Conservation (phyloP, 2,113 vertebrate species). For the Pardalotus punctatus region DNA sequence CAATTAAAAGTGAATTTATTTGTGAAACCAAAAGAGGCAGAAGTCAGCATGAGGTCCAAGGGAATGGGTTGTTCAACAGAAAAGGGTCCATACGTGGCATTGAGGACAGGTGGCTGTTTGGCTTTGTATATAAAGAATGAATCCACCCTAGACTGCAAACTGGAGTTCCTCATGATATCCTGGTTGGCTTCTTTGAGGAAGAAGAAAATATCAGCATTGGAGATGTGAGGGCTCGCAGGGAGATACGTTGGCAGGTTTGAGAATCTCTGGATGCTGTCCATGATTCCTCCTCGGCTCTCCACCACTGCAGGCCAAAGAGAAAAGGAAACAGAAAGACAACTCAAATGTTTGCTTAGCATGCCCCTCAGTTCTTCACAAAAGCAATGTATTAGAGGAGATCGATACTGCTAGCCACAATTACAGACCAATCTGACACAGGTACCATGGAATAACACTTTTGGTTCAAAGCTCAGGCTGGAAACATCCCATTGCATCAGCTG, state of each 20-base stretch:
- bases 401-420: not conserved
- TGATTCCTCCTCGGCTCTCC: slow-evolving; percentile 70
- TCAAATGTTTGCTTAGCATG: not conserved
- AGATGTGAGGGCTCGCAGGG: slow-evolving; percentile 79
- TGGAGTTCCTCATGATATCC: slow-evolving; percentile 91
- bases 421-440: not conserved
- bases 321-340: not conserved
- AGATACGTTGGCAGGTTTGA: slow-evolving; percentile 87
- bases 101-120: slow-evolving; percentile 77
- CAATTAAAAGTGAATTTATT: slow-evolving; percentile 79
- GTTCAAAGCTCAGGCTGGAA: not conserved
- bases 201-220: slow-evolving; percentile 80
- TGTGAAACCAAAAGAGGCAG: slow-evolving; percentile 63
- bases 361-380: not conserved
- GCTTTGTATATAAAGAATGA: slow-evolving; percentile 86
- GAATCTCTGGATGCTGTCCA: slow-evolving; percentile 80
- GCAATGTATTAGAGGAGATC: not conserved
- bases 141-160: slow-evolving; percentile 85
- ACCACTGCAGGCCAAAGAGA: slow-evolving; percentile 69
- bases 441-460: not conserved
- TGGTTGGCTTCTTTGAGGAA: slow-evolving; percentile 92
- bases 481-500: not conserved
- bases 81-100: slow-evolving; percentile 89
- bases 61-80: slow-evolving; percentile 79
- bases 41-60: slow-evolving; percentile 79